Evolutionary conservation across 2,113 vertebrate species (phyloP).

Genomic region (Cromileptes altivelis): DNA sequence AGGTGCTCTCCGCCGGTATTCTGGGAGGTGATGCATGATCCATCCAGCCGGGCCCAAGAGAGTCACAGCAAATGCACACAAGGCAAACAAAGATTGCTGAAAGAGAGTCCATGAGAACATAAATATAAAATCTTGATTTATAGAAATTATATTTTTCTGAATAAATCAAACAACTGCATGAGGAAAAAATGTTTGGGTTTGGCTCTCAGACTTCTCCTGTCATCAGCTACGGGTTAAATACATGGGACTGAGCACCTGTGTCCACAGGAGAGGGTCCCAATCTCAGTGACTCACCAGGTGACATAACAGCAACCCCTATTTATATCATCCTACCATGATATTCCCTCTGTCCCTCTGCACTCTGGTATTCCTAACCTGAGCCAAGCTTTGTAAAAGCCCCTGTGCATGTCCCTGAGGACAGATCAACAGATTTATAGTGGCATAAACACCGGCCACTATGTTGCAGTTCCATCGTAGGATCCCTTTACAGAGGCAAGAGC

Average conservation of each 20-base stretch:
- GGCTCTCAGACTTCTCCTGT: conserved; percentile 1
- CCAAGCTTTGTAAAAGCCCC: conserved; percentile 58
- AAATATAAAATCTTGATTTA: neutral
- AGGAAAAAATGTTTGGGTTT: neutral
- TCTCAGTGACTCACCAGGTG: conserved; percentile 46
- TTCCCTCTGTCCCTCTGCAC: conserved; percentile 52
- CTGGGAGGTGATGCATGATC: conserved; percentile 85
- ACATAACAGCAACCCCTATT: conserved; percentile 28
- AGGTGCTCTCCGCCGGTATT: conserved; percentile 79
- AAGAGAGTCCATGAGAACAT: conserved; percentile 51
- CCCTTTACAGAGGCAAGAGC: conserved; percentile 52
- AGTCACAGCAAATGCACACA: conserved; percentile 82
- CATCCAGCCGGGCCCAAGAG: conserved; percentile 87
- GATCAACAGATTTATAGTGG: conserved; percentile 67
- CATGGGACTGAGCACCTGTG: conserved; percentile 12
- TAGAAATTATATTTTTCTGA: no score
- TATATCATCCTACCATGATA: conserved; percentile 44
- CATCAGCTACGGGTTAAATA: conserved; percentile 16
- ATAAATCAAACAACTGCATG: neutral
- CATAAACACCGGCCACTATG: conserved; percentile 60
- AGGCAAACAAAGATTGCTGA: conserved; percentile 84
- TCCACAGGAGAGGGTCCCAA: conserved; percentile 31
- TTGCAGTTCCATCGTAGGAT: conserved; percentile 67
- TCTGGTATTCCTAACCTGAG: conserved; percentile 58
- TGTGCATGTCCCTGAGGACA: conserved; percentile 66